A percentile compares a stretch with the other conserved stretches of the same genome.
phyloP scores from a whole-genome alignment of 1,140 invertebrate species.

The Cydia splendana region DNA sequence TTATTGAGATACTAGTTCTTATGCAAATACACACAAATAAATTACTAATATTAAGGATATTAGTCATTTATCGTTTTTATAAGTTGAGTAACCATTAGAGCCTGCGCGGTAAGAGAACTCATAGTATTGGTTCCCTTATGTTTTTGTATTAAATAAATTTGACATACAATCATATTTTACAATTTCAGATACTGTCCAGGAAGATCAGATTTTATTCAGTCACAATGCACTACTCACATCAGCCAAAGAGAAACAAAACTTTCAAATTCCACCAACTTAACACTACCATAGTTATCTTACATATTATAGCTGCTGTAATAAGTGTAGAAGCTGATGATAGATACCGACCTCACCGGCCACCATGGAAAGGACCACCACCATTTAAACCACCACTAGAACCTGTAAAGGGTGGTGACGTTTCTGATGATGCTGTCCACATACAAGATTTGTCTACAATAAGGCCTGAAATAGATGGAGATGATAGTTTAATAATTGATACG shows the following conservation, averaged over 20 bases:
- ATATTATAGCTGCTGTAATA: neutral
- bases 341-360: neutral
- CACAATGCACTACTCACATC: neutral
- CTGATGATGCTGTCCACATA: neutral
- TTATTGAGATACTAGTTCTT: too few relatives aligned
- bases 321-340: neutral
- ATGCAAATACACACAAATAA: too few relatives aligned
- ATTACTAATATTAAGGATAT: too few relatives aligned
- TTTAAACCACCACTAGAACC: neutral
- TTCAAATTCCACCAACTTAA: neutral
- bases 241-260: neutral
- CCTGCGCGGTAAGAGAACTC: too few relatives aligned
- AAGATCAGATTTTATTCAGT: neutral
- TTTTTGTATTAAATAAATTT: too few relatives aligned
- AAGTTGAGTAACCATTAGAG: too few relatives aligned
- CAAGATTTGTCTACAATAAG: neutral
- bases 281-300: neutral
- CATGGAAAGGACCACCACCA: neutral
- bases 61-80: too few relatives aligned
- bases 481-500: neutral
- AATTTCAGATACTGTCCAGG: neutral
- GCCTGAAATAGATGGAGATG: neutral
- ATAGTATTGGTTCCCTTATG: too few relatives aligned
- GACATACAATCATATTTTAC: neutral
- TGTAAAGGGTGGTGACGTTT: neutral